Conservation (phyloP, 2,888 invertebrate species). For the Pecten maximus region DNA sequence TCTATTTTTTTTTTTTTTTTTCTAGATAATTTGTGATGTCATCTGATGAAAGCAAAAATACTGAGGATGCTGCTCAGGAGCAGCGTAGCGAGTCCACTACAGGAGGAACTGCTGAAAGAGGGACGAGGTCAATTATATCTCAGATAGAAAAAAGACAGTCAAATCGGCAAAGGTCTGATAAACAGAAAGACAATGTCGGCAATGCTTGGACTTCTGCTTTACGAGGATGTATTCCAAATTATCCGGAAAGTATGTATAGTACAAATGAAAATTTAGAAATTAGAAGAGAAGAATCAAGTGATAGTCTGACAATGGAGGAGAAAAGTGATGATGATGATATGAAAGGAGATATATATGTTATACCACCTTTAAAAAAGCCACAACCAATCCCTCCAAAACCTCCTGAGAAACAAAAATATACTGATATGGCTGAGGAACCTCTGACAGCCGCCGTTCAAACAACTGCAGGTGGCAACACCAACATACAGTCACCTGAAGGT, state of each 20-base stretch:
- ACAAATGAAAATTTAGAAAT: background rate
- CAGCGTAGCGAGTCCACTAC: background rate
- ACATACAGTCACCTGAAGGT: background rate
- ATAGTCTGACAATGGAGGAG: background rate
- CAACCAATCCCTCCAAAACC: background rate
- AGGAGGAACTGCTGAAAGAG: background rate
- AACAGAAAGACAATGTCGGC: background rate
- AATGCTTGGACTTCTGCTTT: background rate
- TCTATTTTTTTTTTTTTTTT: too few species aligned
- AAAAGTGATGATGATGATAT: background rate
- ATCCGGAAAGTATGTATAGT: background rate
- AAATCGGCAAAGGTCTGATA: background rate
- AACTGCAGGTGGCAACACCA: background rate
- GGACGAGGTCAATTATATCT: background rate
- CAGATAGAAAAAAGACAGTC: background rate
- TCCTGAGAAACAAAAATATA: background rate
- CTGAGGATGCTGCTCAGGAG: background rate
- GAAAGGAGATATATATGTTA: background rate
- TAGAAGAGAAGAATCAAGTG: background rate
- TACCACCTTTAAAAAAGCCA: background rate
- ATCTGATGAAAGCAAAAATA: background rate
- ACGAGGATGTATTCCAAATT: background rate
- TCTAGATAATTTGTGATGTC: background rate
- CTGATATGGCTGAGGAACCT: background rate
- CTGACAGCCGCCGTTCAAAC: background rate